These are phyloP conservation scores for Peromyscus attwateri DNA, from an alignment of 2,797 vertebrate genomes.

Conservation along the genomic window DNA sequence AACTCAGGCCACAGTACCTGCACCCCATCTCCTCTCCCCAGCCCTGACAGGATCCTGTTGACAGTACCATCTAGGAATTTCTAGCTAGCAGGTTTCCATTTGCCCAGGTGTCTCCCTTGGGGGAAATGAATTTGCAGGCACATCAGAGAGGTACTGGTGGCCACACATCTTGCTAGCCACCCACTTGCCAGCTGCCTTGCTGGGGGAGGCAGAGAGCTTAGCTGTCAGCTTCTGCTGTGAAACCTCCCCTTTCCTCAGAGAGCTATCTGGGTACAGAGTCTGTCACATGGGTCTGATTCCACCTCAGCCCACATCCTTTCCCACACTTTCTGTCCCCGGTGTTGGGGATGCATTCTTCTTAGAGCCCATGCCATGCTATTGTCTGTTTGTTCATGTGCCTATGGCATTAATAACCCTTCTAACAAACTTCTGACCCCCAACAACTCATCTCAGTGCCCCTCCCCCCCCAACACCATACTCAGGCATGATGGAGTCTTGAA, in stretches of 20 bases:
- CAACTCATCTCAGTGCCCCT: not conserved
- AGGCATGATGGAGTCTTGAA: not conserved
- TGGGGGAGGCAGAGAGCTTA: not conserved
- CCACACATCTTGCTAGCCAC: not conserved
- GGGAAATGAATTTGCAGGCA: not conserved
- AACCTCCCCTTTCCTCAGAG: not conserved
- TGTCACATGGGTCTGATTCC: not conserved
- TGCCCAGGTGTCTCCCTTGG: not conserved
- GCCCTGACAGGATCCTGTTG: not conserved
- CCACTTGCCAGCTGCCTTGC: not conserved
- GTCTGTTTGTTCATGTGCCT: not conserved
- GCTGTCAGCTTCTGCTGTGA: not conserved
- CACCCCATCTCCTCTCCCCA: not conserved
- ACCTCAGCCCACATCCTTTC: not conserved
- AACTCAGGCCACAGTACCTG: not conserved
- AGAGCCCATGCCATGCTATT: not conserved
- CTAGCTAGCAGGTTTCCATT: not conserved
- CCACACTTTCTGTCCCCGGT: not conserved
- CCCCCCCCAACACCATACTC: not conserved
- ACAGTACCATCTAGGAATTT: not conserved
- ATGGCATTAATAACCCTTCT: not conserved
- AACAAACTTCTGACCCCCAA: not conserved
- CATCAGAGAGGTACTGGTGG: not conserved
- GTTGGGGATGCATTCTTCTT: not conserved
- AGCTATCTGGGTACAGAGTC: not conserved